A percentile compares a stretch with the other conserved stretches of the same genome.
phyloP scores from a whole-genome alignment of 2,888 invertebrate species.

The Oscheius myriophilus region DNA sequence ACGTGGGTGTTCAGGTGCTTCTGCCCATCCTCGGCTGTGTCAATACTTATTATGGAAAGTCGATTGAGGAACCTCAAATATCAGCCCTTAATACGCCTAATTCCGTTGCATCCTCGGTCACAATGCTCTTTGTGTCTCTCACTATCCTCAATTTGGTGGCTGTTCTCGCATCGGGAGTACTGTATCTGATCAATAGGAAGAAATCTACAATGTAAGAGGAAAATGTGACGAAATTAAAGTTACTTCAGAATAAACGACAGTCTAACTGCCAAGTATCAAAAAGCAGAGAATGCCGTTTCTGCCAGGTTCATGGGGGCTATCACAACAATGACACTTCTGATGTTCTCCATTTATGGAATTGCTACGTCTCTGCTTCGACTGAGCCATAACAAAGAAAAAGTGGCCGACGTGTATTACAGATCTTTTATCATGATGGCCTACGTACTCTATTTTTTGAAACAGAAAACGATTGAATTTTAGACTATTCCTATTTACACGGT shows the following conservation, averaged over 20 bases:
- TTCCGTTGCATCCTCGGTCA: constrained; percentile 5
- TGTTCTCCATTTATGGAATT: constrained; percentile 17
- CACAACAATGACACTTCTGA: constrained; percentile 2
- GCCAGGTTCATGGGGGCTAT: constrained; percentile 17
- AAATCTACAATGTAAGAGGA: background rate
- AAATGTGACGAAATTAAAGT: too few relatives aligned
- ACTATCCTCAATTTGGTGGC: constrained; percentile 2
- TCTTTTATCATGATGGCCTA: constrained; percentile 20
- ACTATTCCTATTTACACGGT: constrained; percentile 17
- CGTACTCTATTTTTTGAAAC: background rate
- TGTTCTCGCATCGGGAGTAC: constrained; percentile 2
- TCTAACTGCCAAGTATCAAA: constrained; percentile 23
- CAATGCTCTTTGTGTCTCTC: constrained; percentile 4
- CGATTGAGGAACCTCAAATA: constrained; percentile 11
- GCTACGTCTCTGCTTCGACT: constrained; percentile 9
- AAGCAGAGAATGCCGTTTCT: constrained; percentile 18
- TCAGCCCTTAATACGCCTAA: constrained; percentile 14
- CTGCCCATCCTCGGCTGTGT: background rate
- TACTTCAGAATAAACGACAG: constrained; percentile 12
- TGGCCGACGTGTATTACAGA: constrained; percentile 9
- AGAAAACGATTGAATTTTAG: background rate
- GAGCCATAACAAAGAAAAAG: constrained; percentile 1
- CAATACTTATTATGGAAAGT: constrained; percentile 11
- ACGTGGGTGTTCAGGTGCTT: background rate
- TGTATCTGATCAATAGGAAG: constrained; percentile 13